Percentiles rank a stretch among this genome's conserved stretches.
Evolutionary conservation across 2,888 invertebrate species (phyloP).

Genomic region (Phytoseiulus persimilis): DNA sequence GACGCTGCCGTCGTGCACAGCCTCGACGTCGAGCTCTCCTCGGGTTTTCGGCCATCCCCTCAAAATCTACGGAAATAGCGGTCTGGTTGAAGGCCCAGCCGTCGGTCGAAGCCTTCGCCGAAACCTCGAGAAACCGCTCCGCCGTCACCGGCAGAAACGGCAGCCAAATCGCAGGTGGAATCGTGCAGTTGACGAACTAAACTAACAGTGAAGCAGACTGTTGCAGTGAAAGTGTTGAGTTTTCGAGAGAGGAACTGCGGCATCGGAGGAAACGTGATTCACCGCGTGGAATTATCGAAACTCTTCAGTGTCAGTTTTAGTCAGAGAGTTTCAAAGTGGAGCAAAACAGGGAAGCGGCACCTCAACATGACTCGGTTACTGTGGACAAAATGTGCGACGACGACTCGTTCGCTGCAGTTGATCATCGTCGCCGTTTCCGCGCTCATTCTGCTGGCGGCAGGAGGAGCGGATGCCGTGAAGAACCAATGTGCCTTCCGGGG

Average conservation of each 20-base stretch:
- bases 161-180: neutral
- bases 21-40: neutral
- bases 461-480: neutral
- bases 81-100: no score
- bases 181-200: neutral
- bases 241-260: neutral
- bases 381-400: neutral
- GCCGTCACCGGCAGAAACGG: neutral
- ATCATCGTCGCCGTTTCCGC: neutral
- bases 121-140: neutral
- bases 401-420: neutral
- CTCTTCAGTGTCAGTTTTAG: neutral
- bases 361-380: neutral
- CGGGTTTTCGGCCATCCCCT: neutral
- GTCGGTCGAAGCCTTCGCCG: no score
- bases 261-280: neutral
- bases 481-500: conserved; percentile 43
- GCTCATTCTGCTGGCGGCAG: neutral
- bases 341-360: neutral
- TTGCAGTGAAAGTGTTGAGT: neutral
- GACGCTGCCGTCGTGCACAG: neutral
- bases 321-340: neutral
- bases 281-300: neutral
- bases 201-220: neutral
- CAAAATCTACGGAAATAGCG: neutral